Evolutionary conservation across 2,113 vertebrate genomes (phyloP), one percentile per base, ranked within the genome.

Genomic region (Arothron firmamentum): DNA sequence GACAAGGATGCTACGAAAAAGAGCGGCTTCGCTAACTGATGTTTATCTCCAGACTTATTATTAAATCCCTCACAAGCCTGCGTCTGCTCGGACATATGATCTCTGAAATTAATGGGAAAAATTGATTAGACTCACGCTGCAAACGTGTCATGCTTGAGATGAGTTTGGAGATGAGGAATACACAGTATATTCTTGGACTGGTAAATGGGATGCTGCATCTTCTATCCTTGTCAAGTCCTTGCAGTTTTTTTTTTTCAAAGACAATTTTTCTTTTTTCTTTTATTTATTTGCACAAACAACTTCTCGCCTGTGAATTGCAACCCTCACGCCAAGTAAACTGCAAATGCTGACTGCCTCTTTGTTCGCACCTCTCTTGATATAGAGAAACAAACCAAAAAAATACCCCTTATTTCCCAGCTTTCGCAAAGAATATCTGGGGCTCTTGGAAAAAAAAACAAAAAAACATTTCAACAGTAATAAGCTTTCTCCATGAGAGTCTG

Each of bases 391-490:
- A 38, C 34, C 34, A 12, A 38, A 11, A 79, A 85, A 72, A 65
- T 62, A 86, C 66, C 56, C 74, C 54, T 79, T 78, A 86, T 85
- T 88, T 86, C 76, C 67, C 57, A 77, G 72, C 74, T 74, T 80
- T 85, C 83, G 84, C 82, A 86, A 87, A 87, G 86, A 83, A 85
- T 84, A 86, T 88, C 81, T 85, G 82, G 79, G 81, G 71, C 82
- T 80, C 72, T 82, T 55, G 68, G 75, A 82, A 85, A n/a, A 46
- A 46, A 45, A 46, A 46, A n/a, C n/a, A 46, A 46, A 15, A 46
- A 88, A 89, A 89, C 82, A 87, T 84, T 89, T 89, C 86, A 86
- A 59, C 81, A 71, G 82, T 89, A 89, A 89, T 89, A 88, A 88
- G 88, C 85, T 79, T 86, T 85, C 85, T 86, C 79, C 79, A 72